Evolutionary conservation across 2,888 invertebrate species (phyloP).

Genomic region (Lamellibrachia columna): DNA sequence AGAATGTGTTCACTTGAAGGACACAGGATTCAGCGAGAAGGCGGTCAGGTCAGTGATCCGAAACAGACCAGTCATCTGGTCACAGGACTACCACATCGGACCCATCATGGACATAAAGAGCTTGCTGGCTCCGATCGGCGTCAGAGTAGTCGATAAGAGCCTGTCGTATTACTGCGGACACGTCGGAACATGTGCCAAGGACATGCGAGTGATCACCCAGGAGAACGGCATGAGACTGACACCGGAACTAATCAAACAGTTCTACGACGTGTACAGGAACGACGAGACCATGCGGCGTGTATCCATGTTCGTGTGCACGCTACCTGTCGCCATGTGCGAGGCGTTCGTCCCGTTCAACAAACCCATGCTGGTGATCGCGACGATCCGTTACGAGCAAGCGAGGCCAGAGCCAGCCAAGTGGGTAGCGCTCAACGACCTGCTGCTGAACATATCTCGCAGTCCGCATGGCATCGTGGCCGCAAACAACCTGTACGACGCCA

Average conservation of each 20-base stretch:
- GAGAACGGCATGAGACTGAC: slow-evolving; percentile 44
- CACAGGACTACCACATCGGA: slow-evolving; percentile 45
- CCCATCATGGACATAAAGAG: slow-evolving; percentile 45
- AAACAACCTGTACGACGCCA: slow-evolving; percentile 46
- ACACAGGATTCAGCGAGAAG: slow-evolving; percentile 41
- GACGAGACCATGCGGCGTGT: slow-evolving; percentile 40
- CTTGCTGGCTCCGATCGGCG: slow-evolving; percentile 42
- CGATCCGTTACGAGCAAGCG: slow-evolving; percentile 43
- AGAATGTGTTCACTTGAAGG: slow-evolving; percentile 42
- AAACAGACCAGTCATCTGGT: slow-evolving; percentile 43
- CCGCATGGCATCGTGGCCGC: slow-evolving; percentile 40
- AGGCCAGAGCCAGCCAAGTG: slow-evolving; percentile 36
- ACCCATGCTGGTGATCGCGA: slow-evolving; percentile 43
- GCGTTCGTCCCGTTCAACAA: slow-evolving; percentile 42
- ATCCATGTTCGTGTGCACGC: slow-evolving; percentile 42
- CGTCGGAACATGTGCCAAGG: slow-evolving; percentile 42
- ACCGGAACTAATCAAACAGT: slow-evolving; percentile 39
- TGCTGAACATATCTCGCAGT: slow-evolving; percentile 29
- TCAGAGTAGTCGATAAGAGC: slow-evolving; percentile 44
- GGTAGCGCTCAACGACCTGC: slow-evolving; percentile 36
- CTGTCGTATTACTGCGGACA: slow-evolving; percentile 42
- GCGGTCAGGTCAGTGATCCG: slow-evolving; percentile 38
- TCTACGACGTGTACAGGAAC: slow-evolving; percentile 40
- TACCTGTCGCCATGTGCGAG: slow-evolving; percentile 46
- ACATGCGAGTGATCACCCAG: slow-evolving; percentile 41